Evolutionary conservation across 1,140 invertebrate species (phyloP).

Genomic region (Eupristina koningsbergeri): DNA sequence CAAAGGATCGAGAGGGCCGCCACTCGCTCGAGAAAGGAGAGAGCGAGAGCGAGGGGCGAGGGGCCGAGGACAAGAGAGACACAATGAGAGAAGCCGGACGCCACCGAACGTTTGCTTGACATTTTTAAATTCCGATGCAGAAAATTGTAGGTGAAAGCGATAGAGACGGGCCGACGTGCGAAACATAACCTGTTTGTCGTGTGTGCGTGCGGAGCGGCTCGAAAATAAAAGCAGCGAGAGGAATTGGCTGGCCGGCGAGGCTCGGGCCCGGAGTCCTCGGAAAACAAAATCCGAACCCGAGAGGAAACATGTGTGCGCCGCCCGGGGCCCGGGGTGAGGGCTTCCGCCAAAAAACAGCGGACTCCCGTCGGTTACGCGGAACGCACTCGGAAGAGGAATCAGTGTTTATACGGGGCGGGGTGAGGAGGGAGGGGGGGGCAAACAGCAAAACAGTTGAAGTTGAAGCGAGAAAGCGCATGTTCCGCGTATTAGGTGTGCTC

Average conservation of each 20-base stretch:
- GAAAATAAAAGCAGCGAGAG: too few species aligned
- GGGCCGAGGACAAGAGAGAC: background rate
- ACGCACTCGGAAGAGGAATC: too few species aligned
- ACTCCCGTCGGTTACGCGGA: too few species aligned
- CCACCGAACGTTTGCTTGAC: background rate
- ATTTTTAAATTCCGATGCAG: background rate
- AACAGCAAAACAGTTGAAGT: background rate
- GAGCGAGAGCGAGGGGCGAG: too few species aligned
- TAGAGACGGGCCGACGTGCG: background rate
- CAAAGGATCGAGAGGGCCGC: background rate
- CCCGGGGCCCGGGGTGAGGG: too few species aligned
- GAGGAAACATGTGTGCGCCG: too few species aligned
- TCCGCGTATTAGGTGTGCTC: constrained; percentile 68
- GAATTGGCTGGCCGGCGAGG: too few species aligned
- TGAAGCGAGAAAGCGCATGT: constrained; percentile 56
- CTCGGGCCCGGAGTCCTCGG: too few species aligned
- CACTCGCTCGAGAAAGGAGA: background rate
- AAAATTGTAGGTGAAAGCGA: background rate
- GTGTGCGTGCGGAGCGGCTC: too few species aligned
- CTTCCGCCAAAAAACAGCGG: too few species aligned
- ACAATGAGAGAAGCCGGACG: background rate
- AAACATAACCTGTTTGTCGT: background rate
- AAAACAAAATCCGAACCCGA: too few species aligned
- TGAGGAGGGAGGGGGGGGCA: background rate
- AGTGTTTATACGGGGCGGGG: too few species aligned